A percentile compares a stretch with the other conserved stretches of the same genome.
Evolutionary conservation across 2,113 vertebrate species (phyloP).

Genomic region (Hoplias malabaricus): DNA sequence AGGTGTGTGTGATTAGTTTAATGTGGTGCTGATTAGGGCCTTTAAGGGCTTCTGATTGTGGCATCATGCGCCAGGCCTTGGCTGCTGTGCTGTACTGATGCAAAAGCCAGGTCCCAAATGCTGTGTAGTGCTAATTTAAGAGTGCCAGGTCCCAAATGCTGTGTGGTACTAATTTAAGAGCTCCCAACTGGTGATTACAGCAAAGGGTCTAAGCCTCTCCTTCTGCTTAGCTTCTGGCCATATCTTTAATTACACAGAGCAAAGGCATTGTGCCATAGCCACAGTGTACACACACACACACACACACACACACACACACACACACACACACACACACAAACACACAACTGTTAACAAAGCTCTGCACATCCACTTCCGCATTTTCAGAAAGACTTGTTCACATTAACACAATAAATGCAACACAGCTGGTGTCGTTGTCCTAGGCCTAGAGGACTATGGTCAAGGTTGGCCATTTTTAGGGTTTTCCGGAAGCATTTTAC

Average conservation of each 20-base stretch:
- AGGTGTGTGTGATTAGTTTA: slow-evolving; percentile 29
- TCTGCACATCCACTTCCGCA: neutral
- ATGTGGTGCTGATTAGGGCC: slow-evolving; percentile 36
- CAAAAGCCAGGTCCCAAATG: slow-evolving; percentile 22
- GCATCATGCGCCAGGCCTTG: slow-evolving; percentile 40
- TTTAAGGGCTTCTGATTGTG: slow-evolving; percentile 47
- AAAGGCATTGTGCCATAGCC: slow-evolving; percentile 15
- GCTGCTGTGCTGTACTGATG: slow-evolving; percentile 28
- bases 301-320: neutral
- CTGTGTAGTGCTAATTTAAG: slow-evolving; percentile 16
- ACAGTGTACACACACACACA: slow-evolving; percentile 7
- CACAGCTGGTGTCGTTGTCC: too few species aligned
- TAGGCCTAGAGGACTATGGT: too few species aligned
- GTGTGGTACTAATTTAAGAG: slow-evolving; percentile 49
- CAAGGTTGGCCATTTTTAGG: too few species aligned
- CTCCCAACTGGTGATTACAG: slow-evolving; percentile 47
- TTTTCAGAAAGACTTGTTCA: neutral
- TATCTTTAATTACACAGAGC: slow-evolving; percentile 46
- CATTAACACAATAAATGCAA: too few species aligned
- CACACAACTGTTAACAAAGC: slow-evolving; percentile 5
- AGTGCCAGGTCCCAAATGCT: slow-evolving; percentile 24
- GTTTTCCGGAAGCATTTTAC: too few species aligned
- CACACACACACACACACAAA: neutral
- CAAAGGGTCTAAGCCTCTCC: slow-evolving; percentile 13
- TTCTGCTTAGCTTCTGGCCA: slow-evolving; percentile 27